These are phyloP conservation scores for Daubentonia madagascariensis DNA, from an alignment of 2,113 vertebrate genomes.

Conservation along the genomic window DNA sequence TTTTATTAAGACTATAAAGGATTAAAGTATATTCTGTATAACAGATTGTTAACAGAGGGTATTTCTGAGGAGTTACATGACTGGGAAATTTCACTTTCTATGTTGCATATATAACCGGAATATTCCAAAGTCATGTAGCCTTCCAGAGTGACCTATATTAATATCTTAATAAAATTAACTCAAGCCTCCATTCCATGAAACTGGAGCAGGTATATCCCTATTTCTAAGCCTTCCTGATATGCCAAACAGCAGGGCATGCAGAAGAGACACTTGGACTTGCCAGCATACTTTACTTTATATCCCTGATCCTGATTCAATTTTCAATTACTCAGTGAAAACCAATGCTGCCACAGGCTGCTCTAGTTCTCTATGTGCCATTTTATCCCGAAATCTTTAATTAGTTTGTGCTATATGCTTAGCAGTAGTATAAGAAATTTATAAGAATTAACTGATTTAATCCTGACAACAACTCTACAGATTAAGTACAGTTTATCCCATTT, in stretches of 20 bases:
- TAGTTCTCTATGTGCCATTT: background rate
- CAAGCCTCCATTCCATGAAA: background rate
- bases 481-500: background rate
- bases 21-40: background rate
- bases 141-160: background rate
- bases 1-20: background rate
- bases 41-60: background rate
- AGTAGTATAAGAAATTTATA: background rate
- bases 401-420: background rate
- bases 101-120: background rate
- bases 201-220: background rate
- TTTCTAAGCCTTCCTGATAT: background rate
- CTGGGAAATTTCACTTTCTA: background rate
- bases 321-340: background rate
- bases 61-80: background rate
- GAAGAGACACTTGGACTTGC: background rate
- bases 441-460: background rate
- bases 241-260: background rate
- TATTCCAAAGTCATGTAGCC: background rate
- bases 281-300: background rate
- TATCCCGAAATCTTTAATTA: background rate
- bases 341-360: background rate
- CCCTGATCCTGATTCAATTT: background rate
- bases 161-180: background rate
- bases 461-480: background rate